phyloP scores from a whole-genome alignment of 2,888 invertebrate genomes.

The Carcina quercana region DNA sequence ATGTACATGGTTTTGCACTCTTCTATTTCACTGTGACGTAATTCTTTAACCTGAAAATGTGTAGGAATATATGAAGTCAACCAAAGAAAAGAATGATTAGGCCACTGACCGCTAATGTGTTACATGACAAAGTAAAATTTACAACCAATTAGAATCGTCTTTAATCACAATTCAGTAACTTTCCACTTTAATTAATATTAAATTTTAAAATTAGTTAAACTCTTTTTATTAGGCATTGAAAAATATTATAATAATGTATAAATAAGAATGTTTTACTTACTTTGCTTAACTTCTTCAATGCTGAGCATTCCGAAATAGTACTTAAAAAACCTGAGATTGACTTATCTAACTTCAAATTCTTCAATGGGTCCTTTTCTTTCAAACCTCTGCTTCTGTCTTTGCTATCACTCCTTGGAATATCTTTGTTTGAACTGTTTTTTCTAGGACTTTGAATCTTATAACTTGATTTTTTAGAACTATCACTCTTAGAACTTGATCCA shows the following conservation, averaged over 20 bases:
- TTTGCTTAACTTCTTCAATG: conserved; percentile 27
- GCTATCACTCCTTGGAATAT: not conserved
- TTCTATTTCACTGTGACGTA: conserved; percentile 30
- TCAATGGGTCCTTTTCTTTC: conserved; percentile 35
- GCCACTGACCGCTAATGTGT: not conserved
- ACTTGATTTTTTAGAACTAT: not conserved
- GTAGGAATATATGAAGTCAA: not conserved
- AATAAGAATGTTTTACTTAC: conserved; percentile 24
- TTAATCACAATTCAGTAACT: too few species aligned
- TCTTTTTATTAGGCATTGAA: too few species aligned
- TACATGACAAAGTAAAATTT: not conserved
- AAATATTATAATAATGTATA: too few species aligned
- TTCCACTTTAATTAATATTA: too few species aligned
- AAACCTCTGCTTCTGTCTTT: not conserved
- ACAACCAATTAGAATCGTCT: too few species aligned
- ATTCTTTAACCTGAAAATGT: conserved; percentile 24
- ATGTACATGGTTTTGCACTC: conserved; percentile 70
- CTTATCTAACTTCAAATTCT: conserved; percentile 36
- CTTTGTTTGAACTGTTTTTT: conserved; percentile 4
- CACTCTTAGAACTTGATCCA: not conserved
- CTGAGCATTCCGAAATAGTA: conserved; percentile 30
- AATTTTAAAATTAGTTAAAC: too few species aligned
- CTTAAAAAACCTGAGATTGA: conserved; percentile 33
- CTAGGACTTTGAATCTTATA: not conserved
- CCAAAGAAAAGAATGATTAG: not conserved